phyloP scores from a whole-genome alignment of 2,113 vertebrate genomes.

The Percopsis transmontana region DNA sequence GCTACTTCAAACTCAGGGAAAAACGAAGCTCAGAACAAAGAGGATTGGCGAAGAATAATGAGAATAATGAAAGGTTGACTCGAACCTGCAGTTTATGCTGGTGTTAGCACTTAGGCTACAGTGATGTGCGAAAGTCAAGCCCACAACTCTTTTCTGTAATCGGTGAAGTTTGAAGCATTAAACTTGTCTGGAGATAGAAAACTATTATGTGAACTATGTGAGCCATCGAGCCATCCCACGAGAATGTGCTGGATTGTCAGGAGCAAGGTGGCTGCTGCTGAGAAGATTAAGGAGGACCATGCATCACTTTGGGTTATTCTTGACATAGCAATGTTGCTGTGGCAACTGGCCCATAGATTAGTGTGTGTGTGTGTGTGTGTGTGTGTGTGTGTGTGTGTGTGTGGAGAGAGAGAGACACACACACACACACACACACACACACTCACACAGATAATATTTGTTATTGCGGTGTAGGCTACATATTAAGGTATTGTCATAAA shows the following conservation, averaged over 20 bases:
- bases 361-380: slow-evolving; percentile 73
- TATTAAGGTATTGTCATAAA: too few relatives aligned
- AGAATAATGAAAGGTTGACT: background rate
- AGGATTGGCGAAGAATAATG: background rate
- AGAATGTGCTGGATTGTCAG: slow-evolving; percentile 27
- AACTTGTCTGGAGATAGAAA: too few relatives aligned
- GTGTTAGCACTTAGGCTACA: too few relatives aligned
- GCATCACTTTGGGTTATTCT: slow-evolving; percentile 65
- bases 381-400: slow-evolving; percentile 30
- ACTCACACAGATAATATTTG: too few relatives aligned
- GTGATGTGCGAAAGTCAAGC: too few relatives aligned
- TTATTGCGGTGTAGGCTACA: too few relatives aligned
- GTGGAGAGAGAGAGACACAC: slow-evolving; percentile 3
- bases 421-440: slow-evolving; percentile 38
- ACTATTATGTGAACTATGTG: background rate
- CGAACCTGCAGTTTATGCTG: too few relatives aligned
- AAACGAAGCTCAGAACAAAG: slow-evolving; percentile 9
- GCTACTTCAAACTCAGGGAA: slow-evolving; percentile 32
- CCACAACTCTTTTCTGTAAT: too few relatives aligned
- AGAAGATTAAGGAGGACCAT: slow-evolving; percentile 27
- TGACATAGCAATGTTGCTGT: slow-evolving; percentile 66
- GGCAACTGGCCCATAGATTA: slow-evolving; percentile 61
- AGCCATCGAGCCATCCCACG: slow-evolving; percentile 9
- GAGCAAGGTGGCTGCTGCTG: slow-evolving; percentile 27
- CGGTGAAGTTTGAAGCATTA: too few relatives aligned